Base-by-base conservation (phyloP, 92 coral and sea anemone genomes). In the Hydrozoanthus gracilis region DNA sequence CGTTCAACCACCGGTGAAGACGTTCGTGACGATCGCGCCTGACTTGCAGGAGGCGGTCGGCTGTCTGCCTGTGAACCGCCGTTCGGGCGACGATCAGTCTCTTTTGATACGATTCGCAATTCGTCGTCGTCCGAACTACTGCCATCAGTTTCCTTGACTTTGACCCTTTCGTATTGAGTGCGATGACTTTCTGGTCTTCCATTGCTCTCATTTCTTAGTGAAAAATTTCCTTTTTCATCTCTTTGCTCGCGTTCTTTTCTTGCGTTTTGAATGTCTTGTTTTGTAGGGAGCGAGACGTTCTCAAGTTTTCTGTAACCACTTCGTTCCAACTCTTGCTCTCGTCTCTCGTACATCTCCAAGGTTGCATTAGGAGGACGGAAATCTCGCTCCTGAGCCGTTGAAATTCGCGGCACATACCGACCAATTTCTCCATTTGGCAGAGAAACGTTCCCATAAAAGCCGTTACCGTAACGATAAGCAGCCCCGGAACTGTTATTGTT, bases 321-420 rank as follows among this genome's bases (percentile, higher is more conserved):
- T 75, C 85, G 87, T 58, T 94, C 98, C 88, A 94, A 78, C 47
- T 94, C 98, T 48, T 90, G 95, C 78, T 90, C 95, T 50, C 98
- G 86, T 74, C 86, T 91, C 83, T 92, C 94, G 86, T 86, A 91
- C 93, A 91, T 95, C 60, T 93, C 95, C 73, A 95, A 73, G 12
- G 95, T 95, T 17, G 92, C 94, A 61, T 95, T 95, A 4, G 98
- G 98, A 7, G 98, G 98, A 44, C 91, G 90, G 48, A 93, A 95
- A 62, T 93, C 95, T 76, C 92, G 87, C 50, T 93, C 94, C 48
- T 93, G 94, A 44, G 84, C 66, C 3, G 90, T 78, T 1, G 92
- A 71, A 51, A 91, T 91, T 75, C 91, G 82, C 12, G 88, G 88
- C 6, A 83, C 75, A 71, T 82, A 76, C 20, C 93, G 84, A 12